A percentile compares a stretch with the other conserved stretches of the same genome.
Conservation (phyloP, 2,113 vertebrate genomes). For the Salminus brasiliensis region DNA sequence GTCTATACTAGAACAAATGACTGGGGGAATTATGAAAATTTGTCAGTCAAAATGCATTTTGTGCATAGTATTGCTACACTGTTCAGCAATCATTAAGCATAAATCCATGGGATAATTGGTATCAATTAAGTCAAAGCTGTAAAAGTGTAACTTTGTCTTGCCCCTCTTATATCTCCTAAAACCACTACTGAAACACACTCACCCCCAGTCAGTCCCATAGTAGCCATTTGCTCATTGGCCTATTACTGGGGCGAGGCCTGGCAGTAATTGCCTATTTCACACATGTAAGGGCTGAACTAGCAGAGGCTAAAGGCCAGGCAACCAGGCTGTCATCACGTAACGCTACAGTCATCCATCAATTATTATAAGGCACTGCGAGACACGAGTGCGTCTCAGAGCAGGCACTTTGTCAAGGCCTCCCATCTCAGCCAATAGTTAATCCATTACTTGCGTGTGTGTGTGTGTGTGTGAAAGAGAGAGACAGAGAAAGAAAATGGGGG, state of each 20-base stretch:
- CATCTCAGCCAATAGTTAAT: conserved; percentile 62
- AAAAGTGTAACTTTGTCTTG: conserved; percentile 85
- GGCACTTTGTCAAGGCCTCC: conserved; percentile 76
- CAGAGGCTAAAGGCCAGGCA: conserved; percentile 94
- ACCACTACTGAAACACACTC: conserved; percentile 30
- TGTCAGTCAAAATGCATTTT: no score
- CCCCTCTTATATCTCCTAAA: conserved; percentile 77
- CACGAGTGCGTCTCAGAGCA: conserved; percentile 77
- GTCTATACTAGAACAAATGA: no score
- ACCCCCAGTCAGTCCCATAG: conserved; percentile 74
- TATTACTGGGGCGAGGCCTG: conserved; percentile 90
- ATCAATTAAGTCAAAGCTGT: conserved; percentile 49
- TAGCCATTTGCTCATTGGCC: conserved; percentile 94
- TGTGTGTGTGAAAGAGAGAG: conserved; percentile 39
- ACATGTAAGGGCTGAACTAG: conserved; percentile 94
- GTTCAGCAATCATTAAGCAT: no score
- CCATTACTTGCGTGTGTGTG: conserved; percentile 59
- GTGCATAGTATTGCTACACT: no score
- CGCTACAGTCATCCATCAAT: conserved; percentile 89
- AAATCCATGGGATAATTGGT: neutral
- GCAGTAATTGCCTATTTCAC: conserved; percentile 99
- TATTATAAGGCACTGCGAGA: conserved; percentile 89
- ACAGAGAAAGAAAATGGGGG: neutral
- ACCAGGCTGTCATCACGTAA: conserved; percentile 88
- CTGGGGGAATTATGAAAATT: no score